phyloP scores from a whole-genome alignment of 2,797 vertebrate species.

The Notoglanidium macrostoma region DNA sequence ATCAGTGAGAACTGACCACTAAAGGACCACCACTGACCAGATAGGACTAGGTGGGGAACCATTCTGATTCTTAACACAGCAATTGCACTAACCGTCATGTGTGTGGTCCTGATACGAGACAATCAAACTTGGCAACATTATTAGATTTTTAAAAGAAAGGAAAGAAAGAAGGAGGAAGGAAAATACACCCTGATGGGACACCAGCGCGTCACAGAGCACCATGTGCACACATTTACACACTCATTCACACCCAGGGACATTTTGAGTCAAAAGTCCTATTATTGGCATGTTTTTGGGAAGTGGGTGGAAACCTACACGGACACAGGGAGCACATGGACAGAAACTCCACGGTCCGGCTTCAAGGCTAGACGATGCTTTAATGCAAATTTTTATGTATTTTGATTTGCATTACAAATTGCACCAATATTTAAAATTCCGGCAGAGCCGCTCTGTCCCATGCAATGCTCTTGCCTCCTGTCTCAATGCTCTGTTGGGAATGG shows the following conservation, averaged over 20 bases:
- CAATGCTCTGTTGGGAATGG: background rate
- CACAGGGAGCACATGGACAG: background rate
- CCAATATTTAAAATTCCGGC: background rate
- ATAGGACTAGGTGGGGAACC: background rate
- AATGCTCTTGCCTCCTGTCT: background rate
- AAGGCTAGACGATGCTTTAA: background rate
- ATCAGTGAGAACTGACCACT: background rate
- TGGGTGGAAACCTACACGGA: background rate
- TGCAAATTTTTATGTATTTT: background rate
- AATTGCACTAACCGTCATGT: background rate
- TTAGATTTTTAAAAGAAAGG: background rate
- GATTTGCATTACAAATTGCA: slow-evolving; percentile 3
- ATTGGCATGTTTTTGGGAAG: background rate
- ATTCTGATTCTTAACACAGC: background rate
- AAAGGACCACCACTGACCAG: background rate
- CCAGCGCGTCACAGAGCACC: background rate
- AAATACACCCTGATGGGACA: background rate
- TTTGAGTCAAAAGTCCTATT: background rate
- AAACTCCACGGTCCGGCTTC: background rate
- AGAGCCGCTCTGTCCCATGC: too few species aligned
- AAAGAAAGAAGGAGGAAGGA: background rate
- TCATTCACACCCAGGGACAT: background rate
- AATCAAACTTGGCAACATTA: background rate
- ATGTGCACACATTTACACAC: background rate
- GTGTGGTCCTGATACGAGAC: background rate